Evolutionary conservation across 2,797 vertebrate species (phyloP), one percentile per base, ranked within the genome.

Genomic region (Acridotheres tristis): DNA sequence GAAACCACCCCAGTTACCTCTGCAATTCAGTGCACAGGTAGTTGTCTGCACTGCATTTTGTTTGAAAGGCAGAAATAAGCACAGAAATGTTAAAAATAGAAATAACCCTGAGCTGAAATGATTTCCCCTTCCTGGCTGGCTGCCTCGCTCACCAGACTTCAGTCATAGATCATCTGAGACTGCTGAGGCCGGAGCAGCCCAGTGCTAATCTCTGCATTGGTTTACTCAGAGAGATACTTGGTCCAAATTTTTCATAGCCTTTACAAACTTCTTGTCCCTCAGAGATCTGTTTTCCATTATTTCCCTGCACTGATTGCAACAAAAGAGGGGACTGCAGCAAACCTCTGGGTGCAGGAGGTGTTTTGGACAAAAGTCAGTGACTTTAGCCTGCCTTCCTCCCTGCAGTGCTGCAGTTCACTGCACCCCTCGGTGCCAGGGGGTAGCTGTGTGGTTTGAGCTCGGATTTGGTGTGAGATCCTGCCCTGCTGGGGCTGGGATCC

Each of bases 11-110:
- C 22, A 7, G n/a, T 16, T 66, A 53, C 50, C 36, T 62, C 55
- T 86, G 50, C 47, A 83, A 23, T 84, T 75, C 7, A 1, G 38
- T 59, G 48, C 59, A 20, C 43, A 74, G 67, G 59, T 59, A 71
- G 53, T 18, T 1, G 0, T 72, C 65, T 54, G 67, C 47, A 34
- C n/a, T 55, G 50, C 13, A 9, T 92, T 95, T 75, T 75, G 30
- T 87, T 85, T 81, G 88, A 68, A 85, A 89, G 85, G 73, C 54
- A 88, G 72, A 88, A 94, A 84, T 54, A 84, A 93, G 72, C 66
- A 54, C 18, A 66, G 53, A 67, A 66, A 51, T 10, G 54, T 81
- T 91, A 92, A 94, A 93, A 89, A 90, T 48, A 92, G 86, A 75
- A 90, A 85, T 85, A 85, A 89, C 78, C 58, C 72, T 80, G 87